phyloP scores from a whole-genome alignment of 2,113 vertebrate species.

The Campylomormyrus numenius region DNA sequence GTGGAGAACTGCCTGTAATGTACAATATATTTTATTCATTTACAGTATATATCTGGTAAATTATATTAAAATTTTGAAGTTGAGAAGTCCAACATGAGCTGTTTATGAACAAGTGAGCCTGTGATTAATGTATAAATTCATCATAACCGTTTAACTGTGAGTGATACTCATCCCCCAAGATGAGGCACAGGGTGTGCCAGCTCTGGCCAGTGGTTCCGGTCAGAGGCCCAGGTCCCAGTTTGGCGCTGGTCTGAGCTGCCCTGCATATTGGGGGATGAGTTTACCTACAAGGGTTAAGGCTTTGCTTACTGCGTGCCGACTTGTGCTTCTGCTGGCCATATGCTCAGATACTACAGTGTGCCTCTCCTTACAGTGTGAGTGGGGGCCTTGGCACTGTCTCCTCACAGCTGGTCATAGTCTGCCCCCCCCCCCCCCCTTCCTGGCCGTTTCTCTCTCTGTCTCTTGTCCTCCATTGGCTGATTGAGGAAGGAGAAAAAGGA shows the following conservation, averaged over 20 bases:
- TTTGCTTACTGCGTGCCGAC: background rate
- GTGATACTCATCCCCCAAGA: background rate
- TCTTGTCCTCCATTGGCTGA: background rate
- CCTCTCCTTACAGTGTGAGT: background rate
- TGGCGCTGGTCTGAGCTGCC: background rate
- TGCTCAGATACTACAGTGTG: constrained; percentile 2
- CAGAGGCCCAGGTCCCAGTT: background rate
- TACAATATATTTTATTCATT: background rate
- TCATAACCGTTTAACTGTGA: background rate
- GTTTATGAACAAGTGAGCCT: background rate
- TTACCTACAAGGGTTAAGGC: background rate
- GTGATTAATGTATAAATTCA: background rate
- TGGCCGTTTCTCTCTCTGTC: background rate
- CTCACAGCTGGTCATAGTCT: constrained; percentile 5
- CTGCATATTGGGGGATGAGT: background rate
- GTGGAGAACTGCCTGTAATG: background rate
- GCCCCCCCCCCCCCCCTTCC: background rate
- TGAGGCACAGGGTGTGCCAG: background rate
- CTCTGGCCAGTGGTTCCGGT: background rate
- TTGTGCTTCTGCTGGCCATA: constrained; percentile 14
- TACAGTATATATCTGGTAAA: background rate
- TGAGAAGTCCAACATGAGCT: background rate
- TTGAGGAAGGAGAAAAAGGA: background rate
- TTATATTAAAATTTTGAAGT: background rate
- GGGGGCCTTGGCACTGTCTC: constrained; percentile 3